phyloP scores from a whole-genome alignment of 2,797 vertebrate species.

The Agapornis canus region DNA sequence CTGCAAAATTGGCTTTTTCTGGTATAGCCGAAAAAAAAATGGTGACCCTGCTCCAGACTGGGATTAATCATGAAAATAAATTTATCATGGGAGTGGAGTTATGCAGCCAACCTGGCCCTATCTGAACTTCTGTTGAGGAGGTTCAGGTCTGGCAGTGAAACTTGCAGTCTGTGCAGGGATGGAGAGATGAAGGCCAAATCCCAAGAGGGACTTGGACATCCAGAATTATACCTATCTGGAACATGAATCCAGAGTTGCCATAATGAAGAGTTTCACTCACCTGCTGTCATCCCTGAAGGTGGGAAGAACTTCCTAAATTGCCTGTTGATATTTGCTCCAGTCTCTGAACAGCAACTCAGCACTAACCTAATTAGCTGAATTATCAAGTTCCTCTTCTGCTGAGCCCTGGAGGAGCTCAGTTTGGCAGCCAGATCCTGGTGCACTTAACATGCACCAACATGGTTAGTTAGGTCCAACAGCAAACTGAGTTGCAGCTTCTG shows the following conservation, averaged over 20 bases:
- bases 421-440: neutral
- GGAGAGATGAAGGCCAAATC: neutral
- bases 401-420: neutral
- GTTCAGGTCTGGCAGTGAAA: neutral
- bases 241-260: neutral
- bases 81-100: neutral
- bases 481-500: neutral
- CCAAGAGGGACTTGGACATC: neutral
- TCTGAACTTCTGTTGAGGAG: neutral
- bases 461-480: neutral
- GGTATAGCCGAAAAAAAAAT: fast-evolving
- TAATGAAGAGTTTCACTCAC: neutral
- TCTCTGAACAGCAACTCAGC: neutral
- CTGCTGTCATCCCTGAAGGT: neutral
- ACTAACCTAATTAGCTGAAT: conserved; percentile 1
- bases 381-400: neutral
- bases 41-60: neutral
- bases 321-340: neutral
- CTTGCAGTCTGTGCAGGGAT: neutral
- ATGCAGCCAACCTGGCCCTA: neutral
- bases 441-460: neutral
- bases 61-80: neutral
- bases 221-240: neutral
- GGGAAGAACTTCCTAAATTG: neutral
- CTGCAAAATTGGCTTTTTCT: neutral